Evolutionary conservation across 1,140 invertebrate species (phyloP), one percentile per base, ranked within the genome.

Genomic region (Drosophila parvula): DNA sequence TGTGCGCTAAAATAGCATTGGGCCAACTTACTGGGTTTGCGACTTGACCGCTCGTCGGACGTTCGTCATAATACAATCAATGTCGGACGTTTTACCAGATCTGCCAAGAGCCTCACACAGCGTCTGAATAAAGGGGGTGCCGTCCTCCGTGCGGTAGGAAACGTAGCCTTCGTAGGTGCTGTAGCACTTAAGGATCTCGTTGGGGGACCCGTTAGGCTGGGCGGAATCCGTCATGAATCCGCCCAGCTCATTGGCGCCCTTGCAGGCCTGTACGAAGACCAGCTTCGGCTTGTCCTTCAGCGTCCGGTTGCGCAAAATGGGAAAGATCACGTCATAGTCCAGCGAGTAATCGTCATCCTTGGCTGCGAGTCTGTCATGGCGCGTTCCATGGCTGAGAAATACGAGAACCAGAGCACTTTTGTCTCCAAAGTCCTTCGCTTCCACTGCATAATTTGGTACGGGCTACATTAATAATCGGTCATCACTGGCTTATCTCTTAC

Each of bases 91-190:
- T 32, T 78, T 71, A 16, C 82, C 82, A 30, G 44, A 51, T 11
- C 36, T 41, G 14, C 56, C 61, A 40, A 92, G 59, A 10, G 74
- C 71, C 9, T 91, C 75, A 27, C 91, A 92, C 9, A 92, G 56
- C 2, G 61, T 70, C 59, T 90, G 91, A 32, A 92, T 91, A 10
- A 92, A 91, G 5, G 88, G 74, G 10, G 89, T 82, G 2, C 91
- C 91, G 12, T 78, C 77, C 14, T 85, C 65, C 4, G 69, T 78
- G 55, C 91, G 91, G 76, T 75, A 92, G 7, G 90, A 82, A 4
- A 90, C 85, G 43, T 90, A 92, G 10, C 91, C 91, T 45, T 92
- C 91, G 45, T 80, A 92, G 27, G 89, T 92, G 78, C 91, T 92
- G 28, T 92, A 92, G 38, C 90, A 92, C 69, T 92, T 92, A 0